Conservation (phyloP, 1,140 invertebrate species). For the Zophobas atratus region DNA sequence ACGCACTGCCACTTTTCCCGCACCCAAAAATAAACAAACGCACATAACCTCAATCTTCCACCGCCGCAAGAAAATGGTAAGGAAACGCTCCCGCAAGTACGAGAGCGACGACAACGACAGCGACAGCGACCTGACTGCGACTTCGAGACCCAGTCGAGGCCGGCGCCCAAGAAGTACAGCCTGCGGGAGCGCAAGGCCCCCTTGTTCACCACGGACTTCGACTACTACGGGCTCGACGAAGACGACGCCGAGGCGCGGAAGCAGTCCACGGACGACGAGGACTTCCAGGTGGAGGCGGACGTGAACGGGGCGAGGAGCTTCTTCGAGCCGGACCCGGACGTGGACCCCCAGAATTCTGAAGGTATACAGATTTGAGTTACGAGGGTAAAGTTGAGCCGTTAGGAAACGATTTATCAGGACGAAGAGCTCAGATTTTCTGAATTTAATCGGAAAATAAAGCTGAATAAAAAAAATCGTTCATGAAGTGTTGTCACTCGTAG, state of each 20-base stretch:
- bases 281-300: constrained; percentile 48
- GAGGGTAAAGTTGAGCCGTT: not conserved
- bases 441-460: no score
- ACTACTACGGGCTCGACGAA: constrained; percentile 58
- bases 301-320: not conserved
- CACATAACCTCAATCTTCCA: constrained; percentile 20
- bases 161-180: constrained; percentile 58
- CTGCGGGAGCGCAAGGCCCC: constrained; percentile 55
- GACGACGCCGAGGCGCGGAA: constrained; percentile 51
- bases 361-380: constrained; percentile 22
- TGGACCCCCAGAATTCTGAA: constrained; percentile 44
- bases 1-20: not conserved
- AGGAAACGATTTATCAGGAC: no score
- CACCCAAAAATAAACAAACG: constrained; percentile 12
- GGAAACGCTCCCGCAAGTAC: constrained; percentile 56
- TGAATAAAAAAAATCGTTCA: no score
- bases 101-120: constrained; percentile 60
- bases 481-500: no score
- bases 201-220: constrained; percentile 56
- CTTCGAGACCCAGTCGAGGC: constrained; percentile 31
- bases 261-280: constrained; percentile 55
- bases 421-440: no score
- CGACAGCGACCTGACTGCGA: constrained; percentile 54
- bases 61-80: constrained; percentile 57
- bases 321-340: constrained; percentile 24